These are phyloP conservation scores for Sylvia borin DNA, from an alignment of 2,797 vertebrate genomes.

Conservation along the genomic window DNA sequence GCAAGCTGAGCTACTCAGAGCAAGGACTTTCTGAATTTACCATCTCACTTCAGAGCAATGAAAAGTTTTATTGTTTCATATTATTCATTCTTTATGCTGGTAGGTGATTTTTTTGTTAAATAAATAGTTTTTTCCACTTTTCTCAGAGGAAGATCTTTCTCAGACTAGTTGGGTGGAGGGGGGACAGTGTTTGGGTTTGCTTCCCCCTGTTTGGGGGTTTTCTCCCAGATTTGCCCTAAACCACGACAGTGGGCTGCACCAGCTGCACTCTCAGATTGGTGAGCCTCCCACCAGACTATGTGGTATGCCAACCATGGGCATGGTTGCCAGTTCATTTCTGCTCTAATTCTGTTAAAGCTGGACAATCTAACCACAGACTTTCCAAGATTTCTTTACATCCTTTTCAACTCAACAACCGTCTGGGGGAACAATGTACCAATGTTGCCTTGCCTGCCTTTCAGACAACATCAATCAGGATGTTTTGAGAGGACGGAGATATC, in stretches of 20 bases:
- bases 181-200: too few species aligned
- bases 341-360: neutral
- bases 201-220: too few species aligned
- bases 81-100: too few species aligned
- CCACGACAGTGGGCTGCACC: neutral
- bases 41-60: too few species aligned
- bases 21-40: too few species aligned
- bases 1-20: too few species aligned
- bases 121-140: too few species aligned
- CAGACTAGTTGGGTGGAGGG: too few species aligned
- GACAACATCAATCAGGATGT: neutral
- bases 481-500: neutral
- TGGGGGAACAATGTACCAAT: neutral
- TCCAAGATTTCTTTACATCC: neutral
- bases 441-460: neutral
- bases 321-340: neutral
- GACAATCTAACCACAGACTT: neutral
- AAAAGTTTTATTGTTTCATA: too few species aligned
- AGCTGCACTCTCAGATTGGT: neutral
- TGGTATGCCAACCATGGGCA: accelerated
- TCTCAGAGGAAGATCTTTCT: too few species aligned
- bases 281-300: neutral
- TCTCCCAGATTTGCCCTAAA: too few species aligned
- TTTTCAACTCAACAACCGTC: neutral
- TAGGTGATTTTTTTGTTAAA: too few species aligned